A percentile compares a stretch with the other conserved stretches of the same genome.
Conservation (phyloP, 2,888 invertebrate species). For the Anthophora plumipes region DNA sequence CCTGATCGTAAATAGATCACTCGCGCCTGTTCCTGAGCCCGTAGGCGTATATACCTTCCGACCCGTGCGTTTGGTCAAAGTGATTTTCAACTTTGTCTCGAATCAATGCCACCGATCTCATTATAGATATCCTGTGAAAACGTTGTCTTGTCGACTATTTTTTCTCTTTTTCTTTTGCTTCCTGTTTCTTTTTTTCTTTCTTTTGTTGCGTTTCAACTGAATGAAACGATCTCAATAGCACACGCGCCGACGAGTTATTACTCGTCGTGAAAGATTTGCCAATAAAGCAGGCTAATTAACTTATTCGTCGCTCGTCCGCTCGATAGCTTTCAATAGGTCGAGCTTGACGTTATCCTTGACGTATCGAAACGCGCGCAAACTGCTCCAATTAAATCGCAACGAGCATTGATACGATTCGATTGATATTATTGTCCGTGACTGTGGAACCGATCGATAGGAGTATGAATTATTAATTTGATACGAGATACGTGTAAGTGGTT, state of each 20-base stretch:
- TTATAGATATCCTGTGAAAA: conserved; percentile 52
- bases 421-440: conserved; percentile 34
- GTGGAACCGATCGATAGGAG: conserved; percentile 5
- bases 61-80: conserved; percentile 48
- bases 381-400: conserved; percentile 57
- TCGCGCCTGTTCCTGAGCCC: conserved; percentile 38
- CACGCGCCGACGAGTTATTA: conserved; percentile 16
- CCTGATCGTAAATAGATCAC: conserved; percentile 70
- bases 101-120: conserved; percentile 59
- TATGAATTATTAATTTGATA: not conserved
- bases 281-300: conserved; percentile 52
- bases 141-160: conserved; percentile 16
- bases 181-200: conserved; percentile 5
- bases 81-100: conserved; percentile 60
- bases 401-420: conserved; percentile 48
- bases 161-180: not conserved
- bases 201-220: not conserved
- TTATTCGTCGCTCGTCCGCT: conserved; percentile 48
- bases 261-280: conserved; percentile 34
- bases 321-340: conserved; percentile 48
- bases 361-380: conserved; percentile 48
- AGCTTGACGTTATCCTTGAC: conserved; percentile 62
- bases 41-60: conserved; percentile 56
- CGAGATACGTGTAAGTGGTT: no score
- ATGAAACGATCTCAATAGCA: not conserved